Evolutionary conservation across 2,113 vertebrate species (phyloP).

Genomic region (Laterallus jamaicensis): DNA sequence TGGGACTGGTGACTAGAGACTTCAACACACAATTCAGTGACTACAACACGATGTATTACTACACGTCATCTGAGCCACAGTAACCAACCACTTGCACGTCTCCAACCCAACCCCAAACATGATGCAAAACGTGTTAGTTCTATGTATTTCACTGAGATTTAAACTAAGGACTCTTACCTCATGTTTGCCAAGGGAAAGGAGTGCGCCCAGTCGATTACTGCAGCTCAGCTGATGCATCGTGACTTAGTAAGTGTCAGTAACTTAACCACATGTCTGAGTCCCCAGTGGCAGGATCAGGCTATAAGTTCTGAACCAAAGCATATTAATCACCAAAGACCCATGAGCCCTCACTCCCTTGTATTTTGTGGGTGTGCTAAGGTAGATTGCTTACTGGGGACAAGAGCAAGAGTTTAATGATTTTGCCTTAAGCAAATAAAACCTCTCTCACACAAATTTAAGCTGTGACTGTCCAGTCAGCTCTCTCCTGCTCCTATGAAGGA

Average conservation of each 20-base stretch:
- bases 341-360: neutral
- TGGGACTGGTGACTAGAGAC: neutral
- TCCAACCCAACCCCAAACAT: neutral
- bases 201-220: neutral
- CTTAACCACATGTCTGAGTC: constrained; percentile 40
- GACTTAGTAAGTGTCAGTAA: constrained; percentile 51
- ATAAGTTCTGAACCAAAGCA: constrained; percentile 47
- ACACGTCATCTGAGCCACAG: constrained; percentile 29
- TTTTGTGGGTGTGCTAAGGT: neutral
- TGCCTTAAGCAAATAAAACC: constrained; percentile 16
- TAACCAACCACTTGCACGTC: neutral
- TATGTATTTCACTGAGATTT: neutral
- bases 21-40: neutral
- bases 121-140: neutral
- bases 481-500: neutral
- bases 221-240: constrained; percentile 53
- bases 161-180: constrained; percentile 30
- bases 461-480: neutral
- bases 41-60: neutral
- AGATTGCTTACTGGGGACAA: neutral
- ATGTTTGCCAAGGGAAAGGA: constrained; percentile 35
- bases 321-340: constrained; percentile 52
- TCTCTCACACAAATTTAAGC: neutral
- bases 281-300: constrained; percentile 52
- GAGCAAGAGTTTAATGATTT: neutral